Evolutionary conservation across 2,888 invertebrate genomes (phyloP), one percentile per base, ranked within the genome.

Genomic region (Acanthoscelides obtectus): DNA sequence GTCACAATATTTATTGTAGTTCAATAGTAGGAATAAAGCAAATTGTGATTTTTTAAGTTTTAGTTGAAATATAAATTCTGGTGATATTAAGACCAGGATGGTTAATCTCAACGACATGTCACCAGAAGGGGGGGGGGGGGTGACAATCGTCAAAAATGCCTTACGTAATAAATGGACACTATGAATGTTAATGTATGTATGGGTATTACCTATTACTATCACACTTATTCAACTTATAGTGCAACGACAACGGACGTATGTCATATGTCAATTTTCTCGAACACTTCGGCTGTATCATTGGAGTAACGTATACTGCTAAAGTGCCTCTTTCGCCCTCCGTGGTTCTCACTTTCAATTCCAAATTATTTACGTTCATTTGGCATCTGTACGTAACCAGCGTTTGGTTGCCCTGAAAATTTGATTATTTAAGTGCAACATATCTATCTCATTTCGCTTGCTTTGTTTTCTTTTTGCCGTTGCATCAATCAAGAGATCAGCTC

Each of bases 301-400:
- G 94, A 6, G 93, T 93, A 68, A 95, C 89, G 80, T 94, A 94
- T 1, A 91, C 91, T 80, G 90, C 90, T 25, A 96, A 84, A 0
- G 87, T 88, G 1, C 95, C 95, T 75, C 91, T 89, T 81, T 93
- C 92, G 0, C 94, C 93, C 84, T 95, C 95, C 45, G 90, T 90
- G 0, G 93, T 92, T 70, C 93, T 90, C 77, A 98, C 89, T 84
- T 93, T 92, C 75, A 98, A 88, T 87, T 97, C 97, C 73, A 98
- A 87, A 67, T 96, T 88, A 76, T 95, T 95, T 0, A 96, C 96
- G 79, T 97, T 96, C 65, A 96, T 92, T 87, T 98, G 97, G 83
- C 98, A 98, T 74, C 97, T 90, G 81, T 97, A 96, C 0, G 97
- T 97, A 12, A 95, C 96, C 75, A 97, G 84, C 69, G 94, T 85